phyloP scores from a whole-genome alignment of 2,113 vertebrate species.

The Poecilia latipinna region DNA sequence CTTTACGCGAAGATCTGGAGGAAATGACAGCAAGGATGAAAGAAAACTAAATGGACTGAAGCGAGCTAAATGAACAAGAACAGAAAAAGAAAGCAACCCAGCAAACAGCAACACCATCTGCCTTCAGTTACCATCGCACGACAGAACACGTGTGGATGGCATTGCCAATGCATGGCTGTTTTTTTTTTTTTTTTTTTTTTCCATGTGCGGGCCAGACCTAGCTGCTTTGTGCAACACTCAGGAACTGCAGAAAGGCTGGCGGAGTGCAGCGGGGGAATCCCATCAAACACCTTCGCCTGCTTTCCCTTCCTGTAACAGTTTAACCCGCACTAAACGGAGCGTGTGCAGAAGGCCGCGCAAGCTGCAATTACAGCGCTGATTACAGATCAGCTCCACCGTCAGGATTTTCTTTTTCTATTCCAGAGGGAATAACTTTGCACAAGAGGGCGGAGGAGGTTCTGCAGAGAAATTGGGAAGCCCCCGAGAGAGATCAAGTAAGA shows the following conservation, averaged over 20 bases:
- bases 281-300: slow-evolving; percentile 20
- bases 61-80: slow-evolving; percentile 34
- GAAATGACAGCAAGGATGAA: slow-evolving; percentile 8
- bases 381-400: slow-evolving; percentile 14
- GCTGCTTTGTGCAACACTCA: not conserved
- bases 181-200: not conserved
- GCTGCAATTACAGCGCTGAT: slow-evolving; percentile 42
- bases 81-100: not conserved
- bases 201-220: not conserved
- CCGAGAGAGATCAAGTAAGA: not conserved
- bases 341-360: slow-evolving; percentile 22
- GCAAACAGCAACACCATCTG: slow-evolving; percentile 47
- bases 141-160: not conserved
- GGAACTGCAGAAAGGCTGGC: slow-evolving; percentile 9
- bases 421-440: slow-evolving; percentile 1
- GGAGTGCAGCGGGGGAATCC: slow-evolving; percentile 41
- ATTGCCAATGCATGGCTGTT: not conserved
- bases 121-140: slow-evolving; percentile 31
- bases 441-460: not conserved
- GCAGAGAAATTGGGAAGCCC: not conserved
- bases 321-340: slow-evolving; percentile 24
- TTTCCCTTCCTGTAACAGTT: not conserved
- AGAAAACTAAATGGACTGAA: slow-evolving; percentile 23
- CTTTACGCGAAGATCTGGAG: not conserved
- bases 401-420: not conserved